phyloP scores from a whole-genome alignment of 2,113 vertebrate genomes.

The Osmerus eperlanus region DNA sequence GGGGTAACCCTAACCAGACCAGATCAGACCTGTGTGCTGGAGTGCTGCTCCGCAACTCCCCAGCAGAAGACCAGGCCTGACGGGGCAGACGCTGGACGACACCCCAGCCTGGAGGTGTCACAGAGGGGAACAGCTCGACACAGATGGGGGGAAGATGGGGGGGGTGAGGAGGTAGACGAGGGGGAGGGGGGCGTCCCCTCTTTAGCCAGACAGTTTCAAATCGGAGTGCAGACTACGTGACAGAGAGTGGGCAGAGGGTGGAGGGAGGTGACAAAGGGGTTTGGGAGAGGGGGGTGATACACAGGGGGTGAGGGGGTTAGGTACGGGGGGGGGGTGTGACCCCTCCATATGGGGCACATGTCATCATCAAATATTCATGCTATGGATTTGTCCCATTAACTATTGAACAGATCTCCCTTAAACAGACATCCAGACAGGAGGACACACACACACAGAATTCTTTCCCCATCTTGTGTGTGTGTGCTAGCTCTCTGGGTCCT shows the following conservation, averaged over 20 bases:
- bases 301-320: constrained; percentile 2
- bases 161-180: background rate
- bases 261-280: background rate
- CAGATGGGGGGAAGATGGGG: too few relatives aligned
- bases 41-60: too few relatives aligned
- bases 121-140: too few relatives aligned
- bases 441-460: background rate
- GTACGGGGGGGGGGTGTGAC: constrained; percentile 33
- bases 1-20: too few relatives aligned
- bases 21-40: too few relatives aligned
- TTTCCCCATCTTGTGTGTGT: background rate
- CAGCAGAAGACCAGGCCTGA: too few relatives aligned
- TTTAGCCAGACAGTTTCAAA: background rate
- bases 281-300: background rate
- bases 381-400: constrained; percentile 62
- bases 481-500: background rate
- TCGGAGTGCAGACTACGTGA: background rate
- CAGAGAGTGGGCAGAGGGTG: background rate
- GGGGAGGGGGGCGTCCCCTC: background rate
- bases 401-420: constrained; percentile 32
- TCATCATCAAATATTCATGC: constrained; percentile 66
- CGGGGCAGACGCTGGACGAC: too few relatives aligned
- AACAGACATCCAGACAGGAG: background rate
- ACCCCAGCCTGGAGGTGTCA: too few relatives aligned
- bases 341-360: constrained; percentile 60